These are phyloP conservation scores for Forbesichthys agassizii DNA, from an alignment of 2,113 vertebrate genomes.

Conservation along the genomic window DNA sequence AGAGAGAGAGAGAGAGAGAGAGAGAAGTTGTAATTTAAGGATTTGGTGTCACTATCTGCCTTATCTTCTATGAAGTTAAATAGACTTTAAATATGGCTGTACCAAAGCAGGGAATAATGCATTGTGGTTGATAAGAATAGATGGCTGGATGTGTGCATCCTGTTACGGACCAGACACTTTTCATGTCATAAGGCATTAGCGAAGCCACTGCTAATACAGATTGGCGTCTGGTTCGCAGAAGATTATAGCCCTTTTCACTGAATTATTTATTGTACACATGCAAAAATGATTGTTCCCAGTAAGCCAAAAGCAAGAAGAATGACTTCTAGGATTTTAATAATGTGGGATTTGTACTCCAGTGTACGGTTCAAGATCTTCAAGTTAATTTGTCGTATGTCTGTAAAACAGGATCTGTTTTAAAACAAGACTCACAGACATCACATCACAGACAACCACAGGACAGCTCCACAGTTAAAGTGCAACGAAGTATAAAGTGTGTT, in stretches of 20 bases:
- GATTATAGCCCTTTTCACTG: slow-evolving; percentile 16
- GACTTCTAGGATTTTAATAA: no score
- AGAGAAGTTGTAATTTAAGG: slow-evolving; percentile 11
- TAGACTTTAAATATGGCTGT: slow-evolving; percentile 23
- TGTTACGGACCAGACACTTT: slow-evolving; percentile 19
- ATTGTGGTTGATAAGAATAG: slow-evolving; percentile 29
- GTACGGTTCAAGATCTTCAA: no score
- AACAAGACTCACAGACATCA: no score
- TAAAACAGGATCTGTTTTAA: no score
- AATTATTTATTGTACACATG: slow-evolving; percentile 6
- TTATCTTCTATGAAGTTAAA: slow-evolving; percentile 30
- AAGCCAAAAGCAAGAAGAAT: no score
- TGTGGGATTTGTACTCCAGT: no score
- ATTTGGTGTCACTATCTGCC: slow-evolving; percentile 1
- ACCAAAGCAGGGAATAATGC: slow-evolving; percentile 38
- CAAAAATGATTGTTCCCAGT: neutral
- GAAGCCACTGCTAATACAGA: slow-evolving; percentile 39
- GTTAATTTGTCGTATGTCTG: no score
- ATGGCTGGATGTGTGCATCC: slow-evolving; percentile 1
- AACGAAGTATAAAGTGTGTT: no score
- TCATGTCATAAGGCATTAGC: slow-evolving; percentile 46
- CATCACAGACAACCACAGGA: no score
- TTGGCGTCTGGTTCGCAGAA: slow-evolving; percentile 35
- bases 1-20: neutral
- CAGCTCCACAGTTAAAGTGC: no score